These are phyloP conservation scores for Eulemur macaco DNA, from an alignment of 2,113 vertebrate species.

Conservation along the genomic window DNA sequence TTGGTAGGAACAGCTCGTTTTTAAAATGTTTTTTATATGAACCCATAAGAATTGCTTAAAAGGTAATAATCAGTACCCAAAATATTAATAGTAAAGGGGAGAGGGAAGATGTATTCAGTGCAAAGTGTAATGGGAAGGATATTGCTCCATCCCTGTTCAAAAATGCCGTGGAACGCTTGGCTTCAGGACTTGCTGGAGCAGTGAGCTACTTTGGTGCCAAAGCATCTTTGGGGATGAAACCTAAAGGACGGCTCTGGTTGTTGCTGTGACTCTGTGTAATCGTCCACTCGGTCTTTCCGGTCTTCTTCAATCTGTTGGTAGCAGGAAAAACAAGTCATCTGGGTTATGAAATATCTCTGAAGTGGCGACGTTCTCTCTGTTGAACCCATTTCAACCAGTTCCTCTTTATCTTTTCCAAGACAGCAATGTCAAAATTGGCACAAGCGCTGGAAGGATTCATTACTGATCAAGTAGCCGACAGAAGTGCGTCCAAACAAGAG, in stretches of 20 bases:
- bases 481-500: conserved; percentile 70
- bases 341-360: not conserved
- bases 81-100: not conserved
- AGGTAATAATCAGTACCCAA: not conserved
- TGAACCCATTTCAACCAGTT: conserved; percentile 26
- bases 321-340: not conserved
- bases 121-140: not conserved
- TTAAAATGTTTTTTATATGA: not conserved
- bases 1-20: not conserved
- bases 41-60: not conserved
- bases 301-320: not conserved
- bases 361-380: conserved; percentile 36
- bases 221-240: not conserved
- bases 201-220: not conserved
- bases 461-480: conserved; percentile 30
- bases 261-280: not conserved
- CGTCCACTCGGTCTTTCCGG: not conserved
- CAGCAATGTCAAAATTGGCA: conserved; percentile 13
- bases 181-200: not conserved
- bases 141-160: not conserved
- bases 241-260: not conserved
- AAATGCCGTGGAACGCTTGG: not conserved
- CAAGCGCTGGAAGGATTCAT: conserved; percentile 37
- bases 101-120: not conserved
- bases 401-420: conserved; percentile 59